Evolutionary conservation across 1,140 invertebrate species (phyloP).

Genomic region (Leptoteleia sp.): DNA sequence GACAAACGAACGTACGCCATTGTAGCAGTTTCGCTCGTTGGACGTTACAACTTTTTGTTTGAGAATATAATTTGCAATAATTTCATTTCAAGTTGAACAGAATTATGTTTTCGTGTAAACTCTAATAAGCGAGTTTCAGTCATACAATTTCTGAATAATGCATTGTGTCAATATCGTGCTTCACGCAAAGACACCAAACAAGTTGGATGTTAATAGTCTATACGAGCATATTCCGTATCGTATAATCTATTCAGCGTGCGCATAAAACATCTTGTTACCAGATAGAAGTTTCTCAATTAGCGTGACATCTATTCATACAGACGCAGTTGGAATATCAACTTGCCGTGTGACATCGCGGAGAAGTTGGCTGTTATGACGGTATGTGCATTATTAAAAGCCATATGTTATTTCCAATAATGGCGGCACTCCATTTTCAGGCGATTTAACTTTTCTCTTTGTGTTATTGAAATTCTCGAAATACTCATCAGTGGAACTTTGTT

Average conservation of each 20-base stretch:
- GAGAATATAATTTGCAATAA: constrained; percentile 24
- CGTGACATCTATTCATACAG: constrained; percentile 42
- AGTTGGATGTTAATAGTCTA: constrained; percentile 44
- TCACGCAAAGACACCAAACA: constrained; percentile 40
- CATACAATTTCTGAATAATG: constrained; percentile 34
- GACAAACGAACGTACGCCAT: constrained; percentile 5
- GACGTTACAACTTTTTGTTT: constrained; percentile 29
- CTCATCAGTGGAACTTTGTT: constrained; percentile 38
- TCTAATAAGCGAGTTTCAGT: constrained; percentile 33
- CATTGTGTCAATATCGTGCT: constrained; percentile 37
- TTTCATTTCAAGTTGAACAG: constrained; percentile 27
- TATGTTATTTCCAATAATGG: constrained; percentile 39
- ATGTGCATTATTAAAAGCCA: constrained; percentile 41
- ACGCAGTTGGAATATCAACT: constrained; percentile 31
- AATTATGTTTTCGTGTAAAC: constrained; percentile 31
- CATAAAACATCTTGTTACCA: constrained; percentile 55
- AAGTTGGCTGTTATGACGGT: constrained; percentile 12
- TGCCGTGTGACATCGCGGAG: constrained; percentile 14
- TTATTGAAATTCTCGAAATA: constrained; percentile 43
- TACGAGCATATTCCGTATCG: constrained; percentile 31
- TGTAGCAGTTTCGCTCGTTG: constrained; percentile 4
- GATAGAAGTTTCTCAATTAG: constrained; percentile 53
- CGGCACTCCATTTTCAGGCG: constrained; percentile 21
- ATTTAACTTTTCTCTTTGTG: constrained; percentile 39
- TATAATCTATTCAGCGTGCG: constrained; percentile 29